Evolutionary conservation across 2,113 vertebrate species (phyloP), one percentile per base, ranked within the genome.

Genomic region (Toxotes jaculatrix): DNA sequence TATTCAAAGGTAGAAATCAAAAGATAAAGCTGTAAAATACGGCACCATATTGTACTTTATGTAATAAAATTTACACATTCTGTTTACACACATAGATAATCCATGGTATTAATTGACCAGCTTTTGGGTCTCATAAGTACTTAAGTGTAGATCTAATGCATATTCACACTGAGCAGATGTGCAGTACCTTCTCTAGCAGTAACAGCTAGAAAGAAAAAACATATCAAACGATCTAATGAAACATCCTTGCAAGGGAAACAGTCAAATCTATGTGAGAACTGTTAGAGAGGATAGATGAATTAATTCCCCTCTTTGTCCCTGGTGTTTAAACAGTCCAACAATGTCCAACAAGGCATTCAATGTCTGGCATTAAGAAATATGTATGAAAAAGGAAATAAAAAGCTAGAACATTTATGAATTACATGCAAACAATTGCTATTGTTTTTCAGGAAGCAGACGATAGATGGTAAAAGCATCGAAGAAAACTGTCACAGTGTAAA

Each of bases 181-280:
- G 19, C 31, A 34, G 36, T 16, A 23, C 8, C 59, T 53, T 62
- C 43, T 36, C n/a, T 14, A 57, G 42, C 12, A 34, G 34, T 23
- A 64, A 49, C 70, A 70, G 23, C 36, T 43, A 57, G 7, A 78
- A 47, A 9, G 1, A 70, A 42, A 53, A 74, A 21, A 7, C 55
- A 38, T 10, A 43, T 82, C 42, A 65, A 47, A 74, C 19, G 47
- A 57, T 53, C 23, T 27, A 55, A 81, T 67, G 4, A 67, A 60
- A 85, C 49, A 49, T 8, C 2, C 36, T 16, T 8, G 45, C 55
- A 68, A 10, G 66, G 38, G 27, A 12, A 67, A 42, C 56, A 70
- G 27, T 36, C 38, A 16, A 36, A 27, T 6, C 10, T 49, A 1
- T 27, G 40, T 57, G 11, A 71, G 12, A 77, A 61, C 7, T 81